Conservation (phyloP, 2,113 vertebrate species). For the Platycercus adscitus region DNA sequence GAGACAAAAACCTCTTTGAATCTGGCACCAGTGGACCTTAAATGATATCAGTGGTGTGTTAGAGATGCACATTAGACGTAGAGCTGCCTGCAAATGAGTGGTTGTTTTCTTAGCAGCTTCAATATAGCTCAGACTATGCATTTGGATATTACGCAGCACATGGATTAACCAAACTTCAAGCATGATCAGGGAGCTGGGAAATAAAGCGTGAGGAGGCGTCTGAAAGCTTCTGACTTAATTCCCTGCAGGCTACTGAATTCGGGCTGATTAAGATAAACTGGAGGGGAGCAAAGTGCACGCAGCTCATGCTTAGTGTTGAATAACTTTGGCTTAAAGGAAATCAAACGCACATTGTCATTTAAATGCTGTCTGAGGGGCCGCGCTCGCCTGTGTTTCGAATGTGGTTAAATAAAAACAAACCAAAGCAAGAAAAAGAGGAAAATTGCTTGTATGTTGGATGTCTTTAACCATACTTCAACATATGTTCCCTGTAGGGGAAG, state of each 20-base stretch:
- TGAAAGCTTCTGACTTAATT: background rate
- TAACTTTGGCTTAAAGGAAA: constrained; percentile 34
- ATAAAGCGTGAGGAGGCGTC: background rate
- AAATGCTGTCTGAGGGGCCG: background rate
- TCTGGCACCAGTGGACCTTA: constrained; percentile 70
- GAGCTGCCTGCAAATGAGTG: fast-evolving
- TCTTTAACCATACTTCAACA: background rate
- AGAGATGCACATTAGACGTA: background rate
- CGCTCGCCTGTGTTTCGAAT: background rate
- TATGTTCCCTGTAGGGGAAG: background rate
- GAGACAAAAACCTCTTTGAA: constrained; percentile 79
- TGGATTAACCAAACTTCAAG: constrained; percentile 1
- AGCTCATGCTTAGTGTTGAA: background rate
- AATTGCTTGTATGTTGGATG: background rate
- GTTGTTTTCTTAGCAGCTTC: background rate
- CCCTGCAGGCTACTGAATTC: background rate
- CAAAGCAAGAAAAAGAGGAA: background rate
- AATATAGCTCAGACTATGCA: background rate
- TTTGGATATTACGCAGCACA: background rate
- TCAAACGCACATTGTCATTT: constrained; percentile 24
- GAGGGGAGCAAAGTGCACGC: background rate
- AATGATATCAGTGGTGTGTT: constrained; percentile 4
- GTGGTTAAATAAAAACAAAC: background rate
- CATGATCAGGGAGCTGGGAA: background rate
- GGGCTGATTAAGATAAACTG: constrained; percentile 6